Base-by-base conservation (phyloP, 2,797 vertebrate genomes). In the Crax fasciolata region DNA sequence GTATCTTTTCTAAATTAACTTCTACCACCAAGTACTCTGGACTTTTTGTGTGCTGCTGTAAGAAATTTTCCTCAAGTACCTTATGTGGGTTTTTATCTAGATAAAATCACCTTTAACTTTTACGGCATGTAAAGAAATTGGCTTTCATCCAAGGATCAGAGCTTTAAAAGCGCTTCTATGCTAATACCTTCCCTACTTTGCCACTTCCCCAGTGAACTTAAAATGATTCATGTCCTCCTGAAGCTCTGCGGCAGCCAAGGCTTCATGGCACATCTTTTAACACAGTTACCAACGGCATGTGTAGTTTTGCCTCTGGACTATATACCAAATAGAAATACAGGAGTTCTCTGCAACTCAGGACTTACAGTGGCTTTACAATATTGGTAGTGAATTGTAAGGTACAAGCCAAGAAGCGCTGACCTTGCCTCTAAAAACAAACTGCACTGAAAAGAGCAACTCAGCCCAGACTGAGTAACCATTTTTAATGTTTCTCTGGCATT, bases 271-370 rank as follows among this genome's bases (percentile, higher is more conserved):
- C 17, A 25, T 16, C 62, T 39, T 30, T 18, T 18, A 75, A 67
- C 7, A 15, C 7, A 9, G 30, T 54, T 75, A 79, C 10, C 55
- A n/a, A 39, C 1, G 32, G 43, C 13, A 43, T 1, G 44, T 1
- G 2, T 48, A 48, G 2, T 48, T 59, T 48, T 74, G 11, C 3
- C 66, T 12, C 4, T 30, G 43, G 48, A 25, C 13, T 28, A 8
- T 4, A 10, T 7, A 55, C 49, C 15, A n/a, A 80, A 59, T 7
- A 43, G 25, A 12, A 54, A 27, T 0, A 0, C 1, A 30, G 18
- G n/a, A 32, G 44, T 44, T 44, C 58, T 59, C 63, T 79, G 24
- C 48, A 61, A 9, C 38, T 55, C 54, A 61, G 32, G 57, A 85
- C 12, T 16, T 65, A 28, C 28, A 38, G 35, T 13, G 32, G 15